Evolutionary conservation across 2,888 invertebrate genomes (phyloP).

Genomic region (Metacarcinus magister): DNA sequence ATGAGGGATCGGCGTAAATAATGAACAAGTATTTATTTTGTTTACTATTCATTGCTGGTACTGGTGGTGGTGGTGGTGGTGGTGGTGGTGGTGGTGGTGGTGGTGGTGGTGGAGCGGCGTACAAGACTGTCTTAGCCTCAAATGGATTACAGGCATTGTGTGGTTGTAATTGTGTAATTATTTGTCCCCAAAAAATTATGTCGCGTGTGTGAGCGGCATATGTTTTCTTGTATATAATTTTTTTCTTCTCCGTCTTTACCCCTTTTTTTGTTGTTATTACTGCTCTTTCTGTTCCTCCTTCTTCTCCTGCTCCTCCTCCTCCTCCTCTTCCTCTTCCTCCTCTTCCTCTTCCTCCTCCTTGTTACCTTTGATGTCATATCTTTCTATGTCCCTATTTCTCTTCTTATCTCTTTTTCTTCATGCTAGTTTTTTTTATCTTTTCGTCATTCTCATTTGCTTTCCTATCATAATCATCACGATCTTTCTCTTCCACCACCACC

Average conservation of each 20-base stretch:
- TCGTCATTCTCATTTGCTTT: neutral
- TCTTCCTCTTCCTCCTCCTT: neutral
- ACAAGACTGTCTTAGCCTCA: too few species aligned
- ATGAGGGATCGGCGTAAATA: neutral
- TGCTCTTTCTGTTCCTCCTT: neutral
- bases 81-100: too few species aligned
- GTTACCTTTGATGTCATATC: neutral
- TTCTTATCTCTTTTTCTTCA: neutral
- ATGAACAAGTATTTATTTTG: too few species aligned
- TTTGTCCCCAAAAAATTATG: neutral
- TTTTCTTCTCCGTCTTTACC: neutral
- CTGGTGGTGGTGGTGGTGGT: too few species aligned
- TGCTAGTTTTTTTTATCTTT: neutral
- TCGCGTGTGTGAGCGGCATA: neutral
- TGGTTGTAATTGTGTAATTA: slow-evolving; percentile 3
- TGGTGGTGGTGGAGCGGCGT: too few species aligned
- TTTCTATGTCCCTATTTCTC: neutral
- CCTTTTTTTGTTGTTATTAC: neutral
- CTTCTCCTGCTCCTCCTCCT: neutral
- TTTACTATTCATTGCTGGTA: too few species aligned
- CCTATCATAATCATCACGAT: neutral
- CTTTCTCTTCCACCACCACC: neutral
- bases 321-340: neutral
- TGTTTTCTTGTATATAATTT: neutral
- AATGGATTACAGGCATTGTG: too few species aligned